Base-by-base conservation (phyloP, 2,888 invertebrate species). In the Polylopha cassiicola region DNA sequence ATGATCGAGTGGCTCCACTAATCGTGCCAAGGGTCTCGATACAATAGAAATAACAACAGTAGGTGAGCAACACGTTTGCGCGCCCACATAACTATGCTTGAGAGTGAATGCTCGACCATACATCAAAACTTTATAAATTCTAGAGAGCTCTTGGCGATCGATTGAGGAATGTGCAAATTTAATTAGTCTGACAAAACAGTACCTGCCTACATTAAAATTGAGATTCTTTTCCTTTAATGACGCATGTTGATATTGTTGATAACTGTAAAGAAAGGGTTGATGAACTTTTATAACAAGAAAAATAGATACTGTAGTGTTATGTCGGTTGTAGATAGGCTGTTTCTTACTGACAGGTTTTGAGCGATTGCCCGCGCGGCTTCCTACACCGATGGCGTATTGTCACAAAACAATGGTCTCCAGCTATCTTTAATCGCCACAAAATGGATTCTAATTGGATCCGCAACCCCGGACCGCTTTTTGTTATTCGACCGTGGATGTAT, bases 381-480 rank as follows among this genome's bases (percentile, higher is more conserved):
- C 73, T 67, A 65, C 65, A 64, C 63, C 64, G 61, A 59, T 61
- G 62, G 62, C 62, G 61, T 55, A 72, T 75, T 75, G 73, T 75
- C 70, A 67, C 71, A 58, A 74, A 77, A 85, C 84, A 85, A 85
- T 85, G 71, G 73, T 54, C 54, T 61, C 55, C 51, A 59, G 61
- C 65, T 84, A 84, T 85, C 84, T 84, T 63, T 65, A 71, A 84
- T 84, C 84, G 65, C 65, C 62, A 73, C 71, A 72, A 78, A 76
- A 79, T 69, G 63, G 64, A 68, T 66, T 77, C 74, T 84, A 85
- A 85, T 85, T 85, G 82, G 84, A 73, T 66, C 73, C 73, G 77
- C 79, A 50, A 80, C 70, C 69, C 48, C 46, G 44, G 58, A 52
- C 49, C 48, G 46, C 48, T 61, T 61, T 61, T 64, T 62, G 50